Conservation (phyloP, 2,797 vertebrate species). For the Melanotaenia boesemani region DNA sequence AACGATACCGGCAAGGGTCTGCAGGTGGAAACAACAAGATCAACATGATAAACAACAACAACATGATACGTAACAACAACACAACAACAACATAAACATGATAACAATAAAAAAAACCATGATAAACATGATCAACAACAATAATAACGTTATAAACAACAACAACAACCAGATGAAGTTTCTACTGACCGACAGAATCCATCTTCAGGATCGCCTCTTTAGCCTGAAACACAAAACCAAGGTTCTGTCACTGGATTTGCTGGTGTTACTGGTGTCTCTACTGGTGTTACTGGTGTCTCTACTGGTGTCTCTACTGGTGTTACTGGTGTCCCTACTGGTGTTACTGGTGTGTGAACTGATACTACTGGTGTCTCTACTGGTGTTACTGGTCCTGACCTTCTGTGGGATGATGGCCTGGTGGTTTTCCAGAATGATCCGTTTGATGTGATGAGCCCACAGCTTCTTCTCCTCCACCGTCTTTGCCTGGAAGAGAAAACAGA, state of each 20-base stretch:
- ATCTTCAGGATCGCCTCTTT: slow-evolving; percentile 96
- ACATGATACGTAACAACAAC: not conserved
- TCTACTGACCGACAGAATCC: slow-evolving; percentile 90
- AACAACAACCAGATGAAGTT: not conserved
- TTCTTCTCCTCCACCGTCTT: slow-evolving; percentile 91
- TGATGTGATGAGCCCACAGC: slow-evolving; percentile 95
- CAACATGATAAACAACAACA: not conserved
- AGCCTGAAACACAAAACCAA: slow-evolving; percentile 83
- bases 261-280: not conserved
- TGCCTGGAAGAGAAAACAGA: slow-evolving; percentile 77
- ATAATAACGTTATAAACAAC: not conserved
- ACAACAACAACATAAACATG: too few relatives aligned
- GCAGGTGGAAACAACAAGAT: slow-evolving; percentile 1
- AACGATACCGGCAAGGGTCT: slow-evolving; percentile 87
- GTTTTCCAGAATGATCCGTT: slow-evolving; percentile 94
- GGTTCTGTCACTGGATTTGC: too few relatives aligned
- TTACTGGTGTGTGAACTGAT: not conserved
- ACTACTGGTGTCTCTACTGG: not conserved
- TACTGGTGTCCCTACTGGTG: not conserved
- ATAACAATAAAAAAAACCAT: not conserved
- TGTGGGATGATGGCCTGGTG: slow-evolving; percentile 93
- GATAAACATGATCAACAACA: not conserved
- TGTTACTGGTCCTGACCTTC: slow-evolving; percentile 80
- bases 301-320: too few relatives aligned
- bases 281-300: not conserved